These are phyloP conservation scores for Tupaia tana DNA, from an alignment of 2,113 vertebrate species.

Conservation along the genomic window DNA sequence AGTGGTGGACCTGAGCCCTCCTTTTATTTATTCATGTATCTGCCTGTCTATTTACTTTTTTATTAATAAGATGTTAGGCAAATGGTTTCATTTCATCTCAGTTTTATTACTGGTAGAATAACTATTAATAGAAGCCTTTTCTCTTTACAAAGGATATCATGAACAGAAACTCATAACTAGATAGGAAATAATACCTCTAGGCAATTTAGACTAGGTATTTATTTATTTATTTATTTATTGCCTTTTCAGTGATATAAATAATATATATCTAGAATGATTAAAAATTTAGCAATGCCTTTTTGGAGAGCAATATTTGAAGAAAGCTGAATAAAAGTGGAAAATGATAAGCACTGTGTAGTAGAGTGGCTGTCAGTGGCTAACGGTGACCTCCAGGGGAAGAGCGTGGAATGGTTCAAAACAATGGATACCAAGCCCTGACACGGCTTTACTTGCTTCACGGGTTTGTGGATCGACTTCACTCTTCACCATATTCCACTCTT, in stretches of 20 bases:
- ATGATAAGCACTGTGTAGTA: not conserved
- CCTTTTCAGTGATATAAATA: not conserved
- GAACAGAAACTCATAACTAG: constrained; percentile 2
- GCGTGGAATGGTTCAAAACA: not conserved
- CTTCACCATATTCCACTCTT: not conserved
- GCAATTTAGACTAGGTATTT: not conserved
- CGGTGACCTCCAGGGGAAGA: not conserved
- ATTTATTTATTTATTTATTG: not conserved
- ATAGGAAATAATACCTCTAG: not conserved
- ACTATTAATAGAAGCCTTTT: not conserved
- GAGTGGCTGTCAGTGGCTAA: not conserved
- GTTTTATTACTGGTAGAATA: constrained; percentile 11
- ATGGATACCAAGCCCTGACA: not conserved
- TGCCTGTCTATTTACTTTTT: not conserved
- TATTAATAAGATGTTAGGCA: not conserved
- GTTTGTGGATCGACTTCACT: not conserved
- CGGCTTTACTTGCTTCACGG: not conserved
- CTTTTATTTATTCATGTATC: not conserved
- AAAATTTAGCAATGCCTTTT: constrained; percentile 37
- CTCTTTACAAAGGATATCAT: not conserved
- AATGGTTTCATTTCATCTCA: not conserved
- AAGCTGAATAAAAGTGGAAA: constrained; percentile 7
- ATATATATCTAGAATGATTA: constrained; percentile 5
- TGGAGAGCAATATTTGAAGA: not conserved
- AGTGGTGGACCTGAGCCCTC: not conserved